Percentiles rank a stretch among this genome's conserved stretches.
Conservation (phyloP, 2,113 vertebrate species). For the Paedocypris sp. region DNA sequence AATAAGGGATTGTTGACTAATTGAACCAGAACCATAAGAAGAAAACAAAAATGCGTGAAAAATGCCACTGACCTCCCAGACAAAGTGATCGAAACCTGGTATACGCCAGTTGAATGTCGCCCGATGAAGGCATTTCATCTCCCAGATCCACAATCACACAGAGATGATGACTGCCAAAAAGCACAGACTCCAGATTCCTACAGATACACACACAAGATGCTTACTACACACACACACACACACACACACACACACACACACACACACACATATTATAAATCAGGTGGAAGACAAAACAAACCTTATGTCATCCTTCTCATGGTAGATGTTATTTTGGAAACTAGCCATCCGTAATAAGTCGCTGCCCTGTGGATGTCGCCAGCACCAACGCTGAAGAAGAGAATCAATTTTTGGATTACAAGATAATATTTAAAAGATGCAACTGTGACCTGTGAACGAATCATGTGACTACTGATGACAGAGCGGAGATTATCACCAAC, state of each 20-base stretch:
- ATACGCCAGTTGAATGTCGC: constrained; percentile 77
- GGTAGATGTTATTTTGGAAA: constrained; percentile 81
- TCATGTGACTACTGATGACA: no score
- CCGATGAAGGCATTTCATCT: constrained; percentile 70
- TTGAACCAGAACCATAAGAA: neutral
- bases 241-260: constrained; percentile 68
- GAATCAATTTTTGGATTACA: neutral
- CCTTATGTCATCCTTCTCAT: constrained; percentile 83
- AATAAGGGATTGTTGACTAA: no score
- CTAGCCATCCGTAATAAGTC: constrained; percentile 75
- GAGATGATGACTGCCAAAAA: constrained; percentile 73
- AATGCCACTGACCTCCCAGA: constrained; percentile 67
- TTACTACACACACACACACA: constrained; percentile 73
- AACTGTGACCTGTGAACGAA: no score
- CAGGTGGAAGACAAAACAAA: constrained; percentile 33
- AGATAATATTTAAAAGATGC: neutral
- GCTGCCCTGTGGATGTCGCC: constrained; percentile 76
- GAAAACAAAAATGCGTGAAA: neutral
- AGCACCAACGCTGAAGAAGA: constrained; percentile 71
- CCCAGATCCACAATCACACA: constrained; percentile 72
- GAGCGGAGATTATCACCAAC: no score
- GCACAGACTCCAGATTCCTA: constrained; percentile 73
- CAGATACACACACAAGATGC: constrained; percentile 28
- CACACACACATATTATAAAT: neutral
- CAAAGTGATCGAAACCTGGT: constrained; percentile 71